Evolutionary conservation across 2,113 vertebrate species (phyloP), one percentile per base, ranked within the genome.

Genomic region (Stegastes partitus): DNA sequence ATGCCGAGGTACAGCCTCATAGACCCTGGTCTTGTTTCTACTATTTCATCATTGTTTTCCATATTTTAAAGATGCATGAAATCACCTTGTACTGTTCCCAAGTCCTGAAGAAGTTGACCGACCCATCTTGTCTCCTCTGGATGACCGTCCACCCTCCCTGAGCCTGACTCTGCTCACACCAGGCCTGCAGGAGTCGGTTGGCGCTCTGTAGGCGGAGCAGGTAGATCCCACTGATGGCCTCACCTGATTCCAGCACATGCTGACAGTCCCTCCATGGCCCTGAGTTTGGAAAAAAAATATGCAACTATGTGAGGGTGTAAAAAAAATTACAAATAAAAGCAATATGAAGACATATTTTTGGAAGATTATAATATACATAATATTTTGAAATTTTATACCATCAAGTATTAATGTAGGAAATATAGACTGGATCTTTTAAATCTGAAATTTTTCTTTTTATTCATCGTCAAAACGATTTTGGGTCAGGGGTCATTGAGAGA

Each of bases 41-140:
- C 39, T 2, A 15, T 42, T 42, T 15, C 4, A 15, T 2, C 2
- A 25, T 2, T 54, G 44, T 47, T 58, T 23, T 21, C 42, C 34
- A 53, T 11, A 54, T 8, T 22, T 23, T n/a, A 19, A 25, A 71
- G 22, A 7, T 6, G 12, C 19, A 39, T 39, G 22, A 6, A 44
- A 34, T 57, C 53, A 96, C 96, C 94, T 97, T 97, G 68, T 98
- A 98, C 77, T 96, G 95, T 77, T 97, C 96, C 97, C 97, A 97
- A 6, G 92, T 96, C 34, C 95, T 95, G 84, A 97, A 97, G 92
- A 98, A 98, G 88, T 96, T 97, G 65, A 97, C 95, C 0, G 96
- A 97, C 1, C 97, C 97, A 3, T 97, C 97, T 77, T 96, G 96
- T 79, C 97, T 92, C 81, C 95, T 93, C 88, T 98, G 97, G 73